Evolutionary conservation across 2,797 vertebrate genomes (phyloP), one percentile per base, ranked within the genome.

Genomic region (Catostomus latipinnis): DNA sequence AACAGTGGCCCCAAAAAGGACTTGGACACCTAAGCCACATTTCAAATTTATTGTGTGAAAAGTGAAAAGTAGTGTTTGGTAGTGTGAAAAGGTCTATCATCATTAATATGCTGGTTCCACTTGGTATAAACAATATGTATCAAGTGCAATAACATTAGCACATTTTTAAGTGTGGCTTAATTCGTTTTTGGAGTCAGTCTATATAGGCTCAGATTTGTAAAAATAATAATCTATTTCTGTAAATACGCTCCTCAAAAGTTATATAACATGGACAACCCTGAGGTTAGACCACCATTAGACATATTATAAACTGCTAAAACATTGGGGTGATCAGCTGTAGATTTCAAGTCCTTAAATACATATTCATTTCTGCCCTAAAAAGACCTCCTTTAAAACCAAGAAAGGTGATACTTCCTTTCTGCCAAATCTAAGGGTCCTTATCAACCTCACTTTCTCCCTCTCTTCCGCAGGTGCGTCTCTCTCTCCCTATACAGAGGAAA

Each of bases 401-500:
- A 58, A 79, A 78, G 67, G 57, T 52, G 46, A 74, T 74, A 81
- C 73, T 54, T 76, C 52, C 52, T 74, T 43, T 58, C 56, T 71
- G 54, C 71, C 65, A 71, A 53, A 57, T 61, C 16, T 54, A 62
- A 63, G 68, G 8, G 53, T 34, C 16, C 78, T 74, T 63, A 74
- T 79, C 84, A 79, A 49, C 65, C 80, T 71, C 56, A 34, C 74
- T 78, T 70, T 67, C 61, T 80, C 80, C 6, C 62, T 61, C 71
- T 70, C 78, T 11, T 46, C 83, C 82, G 84, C 76, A 83, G 85
- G 91, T 88, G 82, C 86, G 82, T 76, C 84, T 67, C 71, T 83
- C 88, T 88, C 88, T 86, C 87, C 88, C 87, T 87, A 85, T 86
- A 86, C 74, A 76, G 84, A 86, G 83, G 78, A 87, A 88, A 88